Conservation (phyloP, 2,113 vertebrate species). For the Hystrix cristata region DNA sequence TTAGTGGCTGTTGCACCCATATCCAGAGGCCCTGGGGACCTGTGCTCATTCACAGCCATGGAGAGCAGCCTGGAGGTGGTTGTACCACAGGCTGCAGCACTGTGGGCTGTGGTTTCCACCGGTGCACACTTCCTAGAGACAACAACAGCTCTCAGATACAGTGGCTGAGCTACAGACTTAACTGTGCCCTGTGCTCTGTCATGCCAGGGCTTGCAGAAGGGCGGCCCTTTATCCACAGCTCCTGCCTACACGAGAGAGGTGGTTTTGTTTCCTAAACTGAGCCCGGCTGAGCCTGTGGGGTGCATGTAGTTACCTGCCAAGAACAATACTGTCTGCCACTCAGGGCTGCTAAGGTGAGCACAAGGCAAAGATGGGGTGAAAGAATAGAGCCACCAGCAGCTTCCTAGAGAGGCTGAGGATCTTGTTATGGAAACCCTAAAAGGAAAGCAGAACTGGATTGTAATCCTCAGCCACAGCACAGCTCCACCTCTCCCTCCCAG, state of each 20-base stretch:
- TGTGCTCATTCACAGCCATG: accelerated
- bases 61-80: background rate
- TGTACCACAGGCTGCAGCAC: background rate
- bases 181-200: background rate
- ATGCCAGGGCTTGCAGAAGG: slow-evolving; percentile 80
- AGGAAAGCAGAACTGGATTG: slow-evolving; percentile 83
- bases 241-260: slow-evolving; percentile 46
- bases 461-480: slow-evolving; percentile 58
- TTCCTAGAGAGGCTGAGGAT: slow-evolving; percentile 83
- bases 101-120: background rate
- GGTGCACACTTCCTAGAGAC: background rate
- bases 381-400: slow-evolving; percentile 79
- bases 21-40: too few relatives aligned
- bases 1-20: background rate
- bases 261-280: slow-evolving; percentile 64
- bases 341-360: slow-evolving; percentile 79
- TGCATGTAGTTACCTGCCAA: slow-evolving; percentile 66
- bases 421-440: slow-evolving; percentile 84
- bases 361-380: slow-evolving; percentile 74
- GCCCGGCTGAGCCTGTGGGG: slow-evolving; percentile 46
- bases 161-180: background rate
- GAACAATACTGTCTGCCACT: slow-evolving; percentile 84
- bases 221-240: slow-evolving; percentile 59
- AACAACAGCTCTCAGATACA: background rate
- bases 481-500: background rate